phyloP scores from a whole-genome alignment of 2,113 vertebrate genomes.

The Climacteris rufus region DNA sequence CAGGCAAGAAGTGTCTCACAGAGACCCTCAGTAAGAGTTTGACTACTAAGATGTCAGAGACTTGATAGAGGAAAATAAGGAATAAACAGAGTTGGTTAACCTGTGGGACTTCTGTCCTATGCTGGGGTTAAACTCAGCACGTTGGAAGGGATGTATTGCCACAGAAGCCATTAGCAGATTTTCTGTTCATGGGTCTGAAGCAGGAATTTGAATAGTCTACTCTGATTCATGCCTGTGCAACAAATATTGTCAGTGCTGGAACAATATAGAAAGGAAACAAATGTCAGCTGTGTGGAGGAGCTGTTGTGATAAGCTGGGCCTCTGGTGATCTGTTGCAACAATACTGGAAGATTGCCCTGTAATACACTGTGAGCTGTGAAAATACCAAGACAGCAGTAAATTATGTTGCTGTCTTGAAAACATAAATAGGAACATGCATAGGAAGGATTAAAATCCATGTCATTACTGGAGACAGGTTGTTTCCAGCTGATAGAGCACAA shows the following conservation, averaged over 20 bases:
- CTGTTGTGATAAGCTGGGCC: neutral
- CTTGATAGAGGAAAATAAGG: neutral
- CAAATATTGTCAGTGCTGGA: neutral
- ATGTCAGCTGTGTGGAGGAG: conserved; percentile 15
- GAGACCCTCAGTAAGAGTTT: neutral
- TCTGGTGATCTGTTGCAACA: neutral
- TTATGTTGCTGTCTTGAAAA: neutral
- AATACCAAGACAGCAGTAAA: conserved; percentile 14
- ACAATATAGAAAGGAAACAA: neutral
- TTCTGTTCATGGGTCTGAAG: neutral
- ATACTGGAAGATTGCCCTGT: neutral
- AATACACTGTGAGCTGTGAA: conserved; percentile 12
- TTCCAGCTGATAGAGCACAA: neutral
- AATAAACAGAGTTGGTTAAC: neutral
- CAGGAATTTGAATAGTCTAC: neutral
- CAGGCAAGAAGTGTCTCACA: neutral
- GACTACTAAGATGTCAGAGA: neutral
- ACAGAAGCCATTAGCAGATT: neutral
- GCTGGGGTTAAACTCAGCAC: neutral
- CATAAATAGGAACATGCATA: neutral
- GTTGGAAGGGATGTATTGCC: neutral
- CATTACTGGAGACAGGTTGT: neutral
- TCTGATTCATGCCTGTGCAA: neutral
- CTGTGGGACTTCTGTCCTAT: neutral
- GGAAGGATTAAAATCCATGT: neutral